Percentiles rank a stretch among this genome's conserved stretches.
Evolutionary conservation across 2,888 invertebrate genomes (phyloP).

Genomic region (Gnatocerus cornutus): DNA sequence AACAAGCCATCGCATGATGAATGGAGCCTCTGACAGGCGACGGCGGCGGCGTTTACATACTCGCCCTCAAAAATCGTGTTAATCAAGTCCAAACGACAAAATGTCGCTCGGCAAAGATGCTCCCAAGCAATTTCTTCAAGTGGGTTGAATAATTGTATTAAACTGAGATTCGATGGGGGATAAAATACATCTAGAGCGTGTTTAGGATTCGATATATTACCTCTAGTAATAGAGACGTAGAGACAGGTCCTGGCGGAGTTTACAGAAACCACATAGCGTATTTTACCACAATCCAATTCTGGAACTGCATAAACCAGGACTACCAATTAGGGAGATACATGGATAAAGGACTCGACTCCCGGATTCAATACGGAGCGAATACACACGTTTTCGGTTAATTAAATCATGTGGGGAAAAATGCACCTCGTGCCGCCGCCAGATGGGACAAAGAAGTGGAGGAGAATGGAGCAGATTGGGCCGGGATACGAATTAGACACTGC

Average conservation of each 20-base stretch:
- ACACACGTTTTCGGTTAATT: constrained; percentile 31
- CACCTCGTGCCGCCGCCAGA: constrained; percentile 15
- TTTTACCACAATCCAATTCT: constrained; percentile 71
- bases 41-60: constrained; percentile 45
- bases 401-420: constrained; percentile 17
- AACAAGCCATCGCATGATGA: constrained; percentile 63
- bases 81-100: not conserved
- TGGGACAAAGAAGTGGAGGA: constrained; percentile 1
- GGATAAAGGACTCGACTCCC: constrained; percentile 57
- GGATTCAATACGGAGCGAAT: constrained; percentile 26
- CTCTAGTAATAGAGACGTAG: constrained; percentile 68
- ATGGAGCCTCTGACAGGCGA: constrained; percentile 64
- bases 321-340: constrained; percentile 70
- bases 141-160: constrained; percentile 65
- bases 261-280: constrained; percentile 70
- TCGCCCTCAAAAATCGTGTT: not conserved
- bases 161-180: constrained; percentile 59
- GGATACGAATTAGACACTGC: too few relatives aligned
- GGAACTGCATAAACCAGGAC: constrained; percentile 70
- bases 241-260: constrained; percentile 69
- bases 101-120: not conserved
- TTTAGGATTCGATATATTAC: constrained; percentile 68
- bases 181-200: constrained; percentile 59
- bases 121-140: constrained; percentile 61
- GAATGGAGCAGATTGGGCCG: not conserved